Evolutionary conservation across 92 coral and sea anemone species (phyloP).

Genomic region (Actinernus sp.): DNA sequence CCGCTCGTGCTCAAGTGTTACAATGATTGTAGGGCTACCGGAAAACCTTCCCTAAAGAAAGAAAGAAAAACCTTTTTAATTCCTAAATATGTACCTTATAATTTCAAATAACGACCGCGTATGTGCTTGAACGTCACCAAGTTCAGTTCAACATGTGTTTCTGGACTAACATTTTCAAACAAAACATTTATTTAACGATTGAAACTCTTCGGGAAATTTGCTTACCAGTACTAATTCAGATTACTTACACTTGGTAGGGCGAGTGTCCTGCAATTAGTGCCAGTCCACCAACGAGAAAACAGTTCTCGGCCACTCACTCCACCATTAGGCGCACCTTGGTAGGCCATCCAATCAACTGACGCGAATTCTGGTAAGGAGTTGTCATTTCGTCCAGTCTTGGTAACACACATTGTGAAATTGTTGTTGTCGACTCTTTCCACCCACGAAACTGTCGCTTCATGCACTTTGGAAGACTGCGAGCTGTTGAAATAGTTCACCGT

Average conservation of each 20-base stretch:
- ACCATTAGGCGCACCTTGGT: conserved; percentile 47
- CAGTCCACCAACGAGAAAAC: conserved; percentile 41
- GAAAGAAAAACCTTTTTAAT: background rate
- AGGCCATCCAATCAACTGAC: conserved; percentile 43
- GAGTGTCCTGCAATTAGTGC: conserved; percentile 27
- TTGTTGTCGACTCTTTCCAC: conserved; percentile 21
- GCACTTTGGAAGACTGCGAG: conserved; percentile 8
- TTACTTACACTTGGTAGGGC: conserved; percentile 23
- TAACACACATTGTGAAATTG: conserved; percentile 19
- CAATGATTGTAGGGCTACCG: background rate
- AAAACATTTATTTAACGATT: too few species aligned
- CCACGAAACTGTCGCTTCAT: conserved; percentile 42
- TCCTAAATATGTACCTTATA: background rate
- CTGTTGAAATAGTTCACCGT: conserved; percentile 39
- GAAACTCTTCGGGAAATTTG: too few species aligned
- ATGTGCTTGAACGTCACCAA: background rate
- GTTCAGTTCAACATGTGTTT: background rate
- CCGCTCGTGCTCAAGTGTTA: conserved; percentile 12
- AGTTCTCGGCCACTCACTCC: conserved; percentile 21
- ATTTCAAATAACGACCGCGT: too few species aligned
- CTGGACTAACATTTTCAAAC: too few species aligned
- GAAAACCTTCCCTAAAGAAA: background rate
- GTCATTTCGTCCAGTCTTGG: conserved; percentile 39
- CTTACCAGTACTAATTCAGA: too few species aligned
- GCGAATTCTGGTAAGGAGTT: background rate